A percentile compares a stretch with the other conserved stretches of the same genome.
These are phyloP conservation scores for Crotophaga sulcirostris DNA, from an alignment of 2,113 vertebrate genomes.

Conservation along the genomic window DNA sequence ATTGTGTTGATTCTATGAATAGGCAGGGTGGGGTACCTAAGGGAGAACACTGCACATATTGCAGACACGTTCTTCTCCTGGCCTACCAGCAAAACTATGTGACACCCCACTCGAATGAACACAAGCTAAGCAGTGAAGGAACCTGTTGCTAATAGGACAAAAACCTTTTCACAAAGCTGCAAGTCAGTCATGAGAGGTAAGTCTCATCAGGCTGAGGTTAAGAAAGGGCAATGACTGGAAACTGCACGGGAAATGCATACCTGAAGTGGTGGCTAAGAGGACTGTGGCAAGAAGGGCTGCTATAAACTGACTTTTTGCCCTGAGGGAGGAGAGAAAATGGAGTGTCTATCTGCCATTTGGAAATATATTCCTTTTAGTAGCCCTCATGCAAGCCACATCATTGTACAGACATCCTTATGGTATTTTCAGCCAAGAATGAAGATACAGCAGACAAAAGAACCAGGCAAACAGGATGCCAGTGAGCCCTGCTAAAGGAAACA, in stretches of 20 bases:
- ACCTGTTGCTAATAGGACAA: not conserved
- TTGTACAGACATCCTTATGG: not conserved
- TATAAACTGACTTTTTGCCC: not conserved
- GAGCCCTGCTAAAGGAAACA: slow-evolving; percentile 26
- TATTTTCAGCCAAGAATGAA: slow-evolving; percentile 39
- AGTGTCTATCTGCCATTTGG: not conserved
- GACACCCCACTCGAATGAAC: not conserved
- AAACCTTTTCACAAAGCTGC: not conserved
- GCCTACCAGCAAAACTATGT: not conserved
- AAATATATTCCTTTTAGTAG: not conserved
- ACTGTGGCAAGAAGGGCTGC: not conserved
- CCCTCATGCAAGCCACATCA: not conserved
- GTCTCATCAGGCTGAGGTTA: not conserved
- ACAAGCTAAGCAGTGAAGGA: not conserved
- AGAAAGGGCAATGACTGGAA: not conserved
- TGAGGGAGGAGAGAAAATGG: not conserved
- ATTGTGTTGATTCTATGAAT: not conserved
- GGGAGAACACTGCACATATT: not conserved
- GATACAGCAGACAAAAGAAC: slow-evolving; percentile 24
- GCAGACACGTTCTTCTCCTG: not conserved
- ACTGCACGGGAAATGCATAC: not conserved
- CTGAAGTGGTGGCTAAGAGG: not conserved
- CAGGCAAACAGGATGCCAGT: slow-evolving; percentile 34
- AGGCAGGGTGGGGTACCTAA: not conserved
- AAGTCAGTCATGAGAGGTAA: not conserved